Evolutionary conservation across 1,140 invertebrate species (phyloP).

Genomic region (Nymphalis io): DNA sequence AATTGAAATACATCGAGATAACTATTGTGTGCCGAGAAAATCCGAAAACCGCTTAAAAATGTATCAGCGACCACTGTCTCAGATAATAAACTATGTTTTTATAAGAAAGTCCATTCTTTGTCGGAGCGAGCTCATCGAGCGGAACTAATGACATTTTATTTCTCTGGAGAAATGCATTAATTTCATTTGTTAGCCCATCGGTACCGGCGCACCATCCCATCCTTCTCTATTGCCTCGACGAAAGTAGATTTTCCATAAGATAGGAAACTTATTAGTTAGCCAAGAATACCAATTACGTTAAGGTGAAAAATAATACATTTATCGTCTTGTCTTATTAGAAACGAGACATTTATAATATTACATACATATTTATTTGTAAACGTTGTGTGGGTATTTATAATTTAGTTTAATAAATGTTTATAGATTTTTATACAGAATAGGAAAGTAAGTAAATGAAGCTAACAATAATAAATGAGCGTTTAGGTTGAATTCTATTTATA

Average conservation of each 20-base stretch:
- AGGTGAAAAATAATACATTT: slow-evolving; percentile 32
- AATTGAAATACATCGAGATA: slow-evolving; percentile 5
- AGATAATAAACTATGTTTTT: slow-evolving; percentile 49
- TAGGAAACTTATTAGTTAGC: slow-evolving; percentile 61
- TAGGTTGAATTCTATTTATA: too few species aligned
- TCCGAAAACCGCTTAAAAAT: slow-evolving; percentile 35
- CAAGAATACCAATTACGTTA: slow-evolving; percentile 41
- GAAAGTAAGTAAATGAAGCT: too few species aligned
- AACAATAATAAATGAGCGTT: too few species aligned
- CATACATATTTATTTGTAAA: background rate
- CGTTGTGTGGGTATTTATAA: too few species aligned
- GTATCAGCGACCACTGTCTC: slow-evolving; percentile 29
- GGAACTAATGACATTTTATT: slow-evolving; percentile 78
- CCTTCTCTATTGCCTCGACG: slow-evolving; percentile 50
- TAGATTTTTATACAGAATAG: too few species aligned
- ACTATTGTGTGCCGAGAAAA: slow-evolving; percentile 4
- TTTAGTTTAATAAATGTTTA: too few species aligned
- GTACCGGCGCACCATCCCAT: slow-evolving; percentile 56
- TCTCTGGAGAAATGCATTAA: slow-evolving; percentile 78
- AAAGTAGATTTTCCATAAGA: slow-evolving; percentile 67
- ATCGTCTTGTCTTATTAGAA: slow-evolving; percentile 22
- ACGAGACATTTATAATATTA: slow-evolving; percentile 8
- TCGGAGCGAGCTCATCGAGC: slow-evolving; percentile 50
- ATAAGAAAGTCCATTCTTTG: slow-evolving; percentile 45
- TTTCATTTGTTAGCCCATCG: slow-evolving; percentile 77